Base-by-base conservation (phyloP, 1,140 invertebrate genomes). In the Zaprionus gabonicus region DNA sequence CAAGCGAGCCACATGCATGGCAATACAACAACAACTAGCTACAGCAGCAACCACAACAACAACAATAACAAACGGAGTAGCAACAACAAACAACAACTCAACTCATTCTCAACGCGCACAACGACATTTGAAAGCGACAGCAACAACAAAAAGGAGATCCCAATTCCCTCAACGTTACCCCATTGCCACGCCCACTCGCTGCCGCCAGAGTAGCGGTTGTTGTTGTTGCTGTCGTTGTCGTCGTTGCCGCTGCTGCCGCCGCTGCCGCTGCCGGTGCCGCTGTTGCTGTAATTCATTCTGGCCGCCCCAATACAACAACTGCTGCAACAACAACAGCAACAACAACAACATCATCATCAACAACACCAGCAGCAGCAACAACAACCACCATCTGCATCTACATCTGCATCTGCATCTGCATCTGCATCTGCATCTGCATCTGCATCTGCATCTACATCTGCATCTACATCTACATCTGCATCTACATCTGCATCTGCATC, bases 231-330 rank as follows among this genome's bases (percentile, higher is more conserved):
- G 66, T 64, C 23, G 53, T 46, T 51, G 65, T 57, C 38, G 49
- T 31, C 38, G 53, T 60, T 74, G 62, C 44, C 25, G 63, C 60
- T 34, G 77, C 80, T 76, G 87, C 60, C 36, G 62, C 28, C 41
- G 67, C 65, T 41, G 63, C 56, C 56, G 73, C 58, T 65, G 64
- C 62, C 66, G 76, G 38, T 57, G 68, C 63, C 55, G 86, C 87
- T 70, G 86, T 67, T 78, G 74, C 80, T 78, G 82, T 90, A 73
- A 75, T 80, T 93, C 92, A 93, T 93, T 92, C 92, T 92, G 92
- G 92, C 92, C 82, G 91, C 91, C 88, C 91, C 71, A 74, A 55
- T 57, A 70, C 71, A 92, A 92, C 92, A 93, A 91, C 75, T 68
- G 71, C 74, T 53, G 69, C 78, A 88, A 78, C 79, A 75, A 78